Percentiles rank a stretch among this genome's conserved stretches.
Conservation (phyloP, 2,888 invertebrate species). For the Drosophila mimica region DNA sequence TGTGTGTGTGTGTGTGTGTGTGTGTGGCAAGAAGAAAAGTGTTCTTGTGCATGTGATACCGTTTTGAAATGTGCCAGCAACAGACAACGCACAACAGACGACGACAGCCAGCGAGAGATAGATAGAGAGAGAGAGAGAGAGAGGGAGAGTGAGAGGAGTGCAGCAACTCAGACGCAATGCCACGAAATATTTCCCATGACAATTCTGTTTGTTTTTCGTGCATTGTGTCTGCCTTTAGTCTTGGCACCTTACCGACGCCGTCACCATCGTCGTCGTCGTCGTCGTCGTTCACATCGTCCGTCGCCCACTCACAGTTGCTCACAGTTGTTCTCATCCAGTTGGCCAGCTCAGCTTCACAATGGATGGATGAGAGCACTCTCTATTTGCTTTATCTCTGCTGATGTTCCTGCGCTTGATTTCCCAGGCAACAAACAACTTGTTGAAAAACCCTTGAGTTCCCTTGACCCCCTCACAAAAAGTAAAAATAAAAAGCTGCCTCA, state of each 20-base stretch:
- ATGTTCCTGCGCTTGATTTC: conserved; percentile 50
- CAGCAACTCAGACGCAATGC: conserved; percentile 53
- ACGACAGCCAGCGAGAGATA: conserved; percentile 9
- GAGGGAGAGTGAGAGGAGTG: conserved; percentile 14
- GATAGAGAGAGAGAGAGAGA: conserved; percentile 9
- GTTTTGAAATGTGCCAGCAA: conserved; percentile 70
- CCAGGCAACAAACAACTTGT: conserved; percentile 46
- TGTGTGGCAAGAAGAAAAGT: conserved; percentile 72
- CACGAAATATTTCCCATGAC: conserved; percentile 80
- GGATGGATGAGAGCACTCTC: conserved; percentile 42
- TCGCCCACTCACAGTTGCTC: conserved; percentile 71
- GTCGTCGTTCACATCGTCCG: conserved; percentile 60
- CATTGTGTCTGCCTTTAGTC: conserved; percentile 67
- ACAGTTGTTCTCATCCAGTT: conserved; percentile 30
- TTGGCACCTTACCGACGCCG: conserved; percentile 63
- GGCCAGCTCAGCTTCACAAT: conserved; percentile 36
- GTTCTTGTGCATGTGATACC: conserved; percentile 76
- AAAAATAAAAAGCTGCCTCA: conserved; percentile 11
- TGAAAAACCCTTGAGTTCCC: conserved; percentile 33
- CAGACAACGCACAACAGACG: conserved; percentile 43
- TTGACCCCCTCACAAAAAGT: conserved; percentile 6
- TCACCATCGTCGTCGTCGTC: conserved; percentile 24
- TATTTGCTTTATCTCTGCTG: conserved; percentile 71
- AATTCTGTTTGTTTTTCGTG: conserved; percentile 81
- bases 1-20: conserved; percentile 50